Evolutionary conservation across 2,113 vertebrate genomes (phyloP), one percentile per base, ranked within the genome.

Genomic region (Gymnocephalus cernua): DNA sequence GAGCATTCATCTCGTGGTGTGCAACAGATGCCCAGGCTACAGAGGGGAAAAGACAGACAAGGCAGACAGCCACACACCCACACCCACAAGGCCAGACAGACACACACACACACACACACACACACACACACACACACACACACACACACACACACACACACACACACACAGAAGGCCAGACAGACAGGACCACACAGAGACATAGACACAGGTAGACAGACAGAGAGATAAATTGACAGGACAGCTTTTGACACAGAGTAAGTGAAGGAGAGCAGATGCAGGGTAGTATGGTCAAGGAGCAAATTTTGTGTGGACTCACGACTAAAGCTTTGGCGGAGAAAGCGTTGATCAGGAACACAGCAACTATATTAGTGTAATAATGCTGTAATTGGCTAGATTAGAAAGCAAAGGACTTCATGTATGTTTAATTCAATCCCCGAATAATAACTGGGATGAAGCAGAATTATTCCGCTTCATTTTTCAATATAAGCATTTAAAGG

Each of bases 11-110:
- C 95, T 95, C 88, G 89, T 90, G 91, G 94, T 93, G 93, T 95
- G 94, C 94, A 95, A 96, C 91, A 95, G 94, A 95, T 79, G 93
- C 94, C 92, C 92, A 92, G 79, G 92, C 95, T 95, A 96, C 93
- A 94, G 93, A 95, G 80, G 91, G 83, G 92, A 92, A 92, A 92
- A 90, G 86, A 95, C 92, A 84, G 83, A 95, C 91, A 90, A 90
- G 85, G 93, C 85, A 93, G 87, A 89, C 67, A n/a, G 48, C 91
- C 38, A 41, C 10, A 41, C 38, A 41, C 8, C 2, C 38, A 38
- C 38, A 38, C 75, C 92, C 82, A 88, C 56, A 82, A 93, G 6
- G 6, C 32, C 32, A 35, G 32, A 35, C 32, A 35, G 32, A 35
- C 32, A 35, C 32, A 35, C 32, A 35, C 3, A 32, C 32, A 32